These are phyloP conservation scores for Poicephalus gulielmi DNA, from an alignment of 2,113 vertebrate genomes.

Conservation along the genomic window DNA sequence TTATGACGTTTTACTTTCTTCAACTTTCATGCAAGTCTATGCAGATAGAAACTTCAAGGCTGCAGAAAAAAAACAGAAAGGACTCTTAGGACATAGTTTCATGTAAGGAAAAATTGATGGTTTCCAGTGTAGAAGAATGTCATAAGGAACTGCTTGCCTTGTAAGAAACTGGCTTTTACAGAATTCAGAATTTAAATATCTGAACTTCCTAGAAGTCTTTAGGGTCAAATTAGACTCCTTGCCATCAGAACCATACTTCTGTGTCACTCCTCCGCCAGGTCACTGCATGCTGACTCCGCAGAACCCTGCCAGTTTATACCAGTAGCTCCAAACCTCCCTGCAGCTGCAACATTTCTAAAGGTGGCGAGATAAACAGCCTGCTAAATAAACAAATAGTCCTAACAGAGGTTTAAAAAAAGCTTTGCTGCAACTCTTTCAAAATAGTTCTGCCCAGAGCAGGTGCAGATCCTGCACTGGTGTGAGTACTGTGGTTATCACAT, in stretches of 20 bases:
- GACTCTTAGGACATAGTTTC: background rate
- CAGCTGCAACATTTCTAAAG: background rate
- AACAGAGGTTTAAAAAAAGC: background rate
- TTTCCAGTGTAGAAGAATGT: background rate
- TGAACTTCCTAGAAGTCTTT: background rate
- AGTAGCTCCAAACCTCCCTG: background rate
- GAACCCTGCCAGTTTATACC: background rate
- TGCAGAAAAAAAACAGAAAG: background rate
- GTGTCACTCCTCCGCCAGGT: background rate
- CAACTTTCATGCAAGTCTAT: background rate
- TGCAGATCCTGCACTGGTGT: background rate
- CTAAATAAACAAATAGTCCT: background rate
- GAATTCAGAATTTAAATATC: background rate
- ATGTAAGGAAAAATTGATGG: background rate
- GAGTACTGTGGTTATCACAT: background rate
- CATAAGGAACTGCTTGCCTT: background rate
- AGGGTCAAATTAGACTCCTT: background rate
- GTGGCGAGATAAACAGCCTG: background rate
- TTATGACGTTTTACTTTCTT: background rate
- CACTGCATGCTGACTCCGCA: background rate
- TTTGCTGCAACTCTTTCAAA: background rate
- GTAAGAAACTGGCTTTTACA: background rate
- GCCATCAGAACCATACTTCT: background rate
- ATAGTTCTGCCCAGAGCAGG: background rate
- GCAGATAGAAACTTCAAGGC: background rate